These are phyloP conservation scores for Teleogryllus oceanicus DNA, from an alignment of 2,888 invertebrate genomes.

Conservation along the genomic window DNA sequence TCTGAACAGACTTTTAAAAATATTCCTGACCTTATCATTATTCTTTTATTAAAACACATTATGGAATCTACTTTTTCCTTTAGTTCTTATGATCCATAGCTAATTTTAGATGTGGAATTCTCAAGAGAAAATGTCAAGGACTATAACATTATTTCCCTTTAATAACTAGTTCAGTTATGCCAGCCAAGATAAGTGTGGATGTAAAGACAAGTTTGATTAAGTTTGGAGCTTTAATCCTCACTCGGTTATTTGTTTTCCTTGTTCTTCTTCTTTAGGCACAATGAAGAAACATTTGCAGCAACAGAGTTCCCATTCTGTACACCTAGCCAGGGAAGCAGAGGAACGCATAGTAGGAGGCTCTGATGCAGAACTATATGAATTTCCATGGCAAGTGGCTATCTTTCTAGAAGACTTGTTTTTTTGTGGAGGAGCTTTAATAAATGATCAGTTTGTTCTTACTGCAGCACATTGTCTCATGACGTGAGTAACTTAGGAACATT, in stretches of 20 bases:
- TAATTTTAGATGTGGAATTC: no score
- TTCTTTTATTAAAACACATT: no score
- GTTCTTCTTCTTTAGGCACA: slow-evolving; percentile 21
- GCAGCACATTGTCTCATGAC: slow-evolving; percentile 47
- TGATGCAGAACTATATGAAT: slow-evolving; percentile 44
- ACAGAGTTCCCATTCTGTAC: slow-evolving; percentile 21
- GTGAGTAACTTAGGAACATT: slow-evolving; percentile 38
- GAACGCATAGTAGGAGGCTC: slow-evolving; percentile 44
- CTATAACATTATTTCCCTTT: no score
- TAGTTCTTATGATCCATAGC: no score
- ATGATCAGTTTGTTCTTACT: slow-evolving; percentile 44
- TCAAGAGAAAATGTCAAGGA: no score
- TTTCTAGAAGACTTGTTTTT: slow-evolving; percentile 45
- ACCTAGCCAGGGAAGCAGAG: slow-evolving; percentile 23
- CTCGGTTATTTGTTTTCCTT: neutral
- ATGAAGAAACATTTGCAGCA: slow-evolving; percentile 30
- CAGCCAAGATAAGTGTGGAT: no score
- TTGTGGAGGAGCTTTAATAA: slow-evolving; percentile 47
- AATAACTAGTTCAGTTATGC: no score
- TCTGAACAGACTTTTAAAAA: no score
- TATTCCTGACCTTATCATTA: no score
- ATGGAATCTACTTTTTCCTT: no score
- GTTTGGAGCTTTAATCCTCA: no score
- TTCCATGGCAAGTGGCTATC: slow-evolving; percentile 47
- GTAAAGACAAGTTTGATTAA: no score